Percentiles rank a stretch among this genome's conserved stretches.
Evolutionary conservation across 2,113 vertebrate species (phyloP).

Genomic region (Pachypanchax playfairii): DNA sequence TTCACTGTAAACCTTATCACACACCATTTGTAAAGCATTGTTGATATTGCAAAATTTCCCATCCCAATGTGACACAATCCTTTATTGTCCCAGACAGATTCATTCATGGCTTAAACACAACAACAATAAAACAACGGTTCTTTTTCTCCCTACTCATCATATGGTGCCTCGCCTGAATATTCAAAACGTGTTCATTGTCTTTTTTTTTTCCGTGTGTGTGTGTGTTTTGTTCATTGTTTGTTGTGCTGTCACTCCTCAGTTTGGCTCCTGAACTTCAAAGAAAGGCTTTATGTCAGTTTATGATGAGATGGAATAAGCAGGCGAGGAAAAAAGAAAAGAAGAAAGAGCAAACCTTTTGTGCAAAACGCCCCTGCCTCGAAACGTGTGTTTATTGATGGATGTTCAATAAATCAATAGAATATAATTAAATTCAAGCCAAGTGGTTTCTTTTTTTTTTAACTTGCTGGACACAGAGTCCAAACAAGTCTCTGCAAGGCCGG

Average conservation of each 20-base stretch:
- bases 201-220: slow-evolving; percentile 18
- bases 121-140: slow-evolving; percentile 77
- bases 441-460: slow-evolving; percentile 43
- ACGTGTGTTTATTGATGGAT: slow-evolving; percentile 65
- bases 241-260: slow-evolving; percentile 73
- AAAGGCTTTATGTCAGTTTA: slow-evolving; percentile 72
- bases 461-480: slow-evolving; percentile 43
- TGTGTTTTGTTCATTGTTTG: slow-evolving; percentile 80
- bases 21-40: slow-evolving; percentile 69
- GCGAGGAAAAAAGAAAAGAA: slow-evolving; percentile 23
- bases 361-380: slow-evolving; percentile 46
- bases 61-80: slow-evolving; percentile 72
- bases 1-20: slow-evolving; percentile 66
- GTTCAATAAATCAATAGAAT: slow-evolving; percentile 77
- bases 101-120: slow-evolving; percentile 72
- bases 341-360: slow-evolving; percentile 33
- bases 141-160: slow-evolving; percentile 50
- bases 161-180: slow-evolving; percentile 73
- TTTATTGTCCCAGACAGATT: slow-evolving; percentile 76
- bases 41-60: slow-evolving; percentile 68
- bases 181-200: slow-evolving; percentile 75
- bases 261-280: slow-evolving; percentile 75
- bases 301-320: slow-evolving; percentile 67
- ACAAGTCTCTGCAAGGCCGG: slow-evolving; percentile 51
- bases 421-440: slow-evolving; percentile 75